Conservation (phyloP, 2,888 invertebrate species). For the Dryococelus australis region DNA sequence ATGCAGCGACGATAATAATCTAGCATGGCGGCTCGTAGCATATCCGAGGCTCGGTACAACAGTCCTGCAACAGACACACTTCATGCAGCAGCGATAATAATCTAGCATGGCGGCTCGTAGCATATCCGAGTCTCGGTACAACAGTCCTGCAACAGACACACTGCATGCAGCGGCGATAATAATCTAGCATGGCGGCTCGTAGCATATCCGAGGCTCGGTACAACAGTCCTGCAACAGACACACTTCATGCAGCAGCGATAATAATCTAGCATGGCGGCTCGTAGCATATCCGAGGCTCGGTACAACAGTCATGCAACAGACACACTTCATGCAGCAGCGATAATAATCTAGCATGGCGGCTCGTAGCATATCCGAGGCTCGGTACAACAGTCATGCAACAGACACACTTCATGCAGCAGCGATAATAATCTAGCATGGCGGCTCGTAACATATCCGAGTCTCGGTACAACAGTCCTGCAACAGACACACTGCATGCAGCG, state of each 20-base stretch:
- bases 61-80: conserved; percentile 69
- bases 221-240: conserved; percentile 69
- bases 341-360: conserved; percentile 44
- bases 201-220: conserved; percentile 86
- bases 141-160: conserved; percentile 68
- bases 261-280: conserved; percentile 53
- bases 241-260: too few species aligned
- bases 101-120: conserved; percentile 59
- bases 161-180: too few species aligned
- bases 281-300: conserved; percentile 80
- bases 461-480: conserved; percentile 75
- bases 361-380: conserved; percentile 80
- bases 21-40: conserved; percentile 62
- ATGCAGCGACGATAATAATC: too few species aligned
- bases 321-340: too few species aligned
- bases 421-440: neutral
- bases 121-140: conserved; percentile 85
- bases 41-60: conserved; percentile 83
- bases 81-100: too few species aligned
- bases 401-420: too few species aligned
- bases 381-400: conserved; percentile 73
- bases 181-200: conserved; percentile 53
- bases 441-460: conserved; percentile 79
- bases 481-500: too few species aligned
- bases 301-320: conserved; percentile 74